A percentile compares a stretch with the other conserved stretches of the same genome.
Conservation (phyloP, 2,797 vertebrate genomes). For the Mus spretus region DNA sequence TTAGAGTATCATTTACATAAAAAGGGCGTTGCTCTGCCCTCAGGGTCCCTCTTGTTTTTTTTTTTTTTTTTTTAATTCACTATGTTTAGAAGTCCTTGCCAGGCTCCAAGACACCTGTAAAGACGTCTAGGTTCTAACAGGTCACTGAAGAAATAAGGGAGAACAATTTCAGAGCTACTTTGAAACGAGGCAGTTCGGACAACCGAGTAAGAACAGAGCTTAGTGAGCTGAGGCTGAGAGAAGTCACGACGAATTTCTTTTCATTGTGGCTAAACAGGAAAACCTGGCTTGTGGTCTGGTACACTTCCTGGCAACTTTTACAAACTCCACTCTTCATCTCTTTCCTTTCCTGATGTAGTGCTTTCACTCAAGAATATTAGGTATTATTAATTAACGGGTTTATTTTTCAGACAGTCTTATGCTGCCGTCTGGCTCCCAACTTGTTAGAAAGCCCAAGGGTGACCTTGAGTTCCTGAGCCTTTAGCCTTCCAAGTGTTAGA, state of each 20-base stretch:
- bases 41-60: neutral
- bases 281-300: neutral
- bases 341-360: slow-evolving; percentile 14
- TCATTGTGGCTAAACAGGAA: neutral
- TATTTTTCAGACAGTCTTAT: neutral
- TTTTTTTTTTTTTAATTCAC: neutral
- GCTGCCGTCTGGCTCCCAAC: neutral
- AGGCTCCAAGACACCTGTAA: neutral
- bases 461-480: neutral
- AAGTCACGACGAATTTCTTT: neutral
- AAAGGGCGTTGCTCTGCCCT: neutral
- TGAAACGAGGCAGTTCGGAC: neutral
- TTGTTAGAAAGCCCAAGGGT: neutral
- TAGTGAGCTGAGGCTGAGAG: neutral
- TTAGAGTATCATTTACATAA: neutral
- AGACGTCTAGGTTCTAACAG: neutral
- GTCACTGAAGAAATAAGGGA: neutral
- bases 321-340: neutral
- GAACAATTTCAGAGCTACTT: neutral
- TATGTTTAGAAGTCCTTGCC: neutral
- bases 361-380: neutral
- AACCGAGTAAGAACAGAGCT: slow-evolving; percentile 17
- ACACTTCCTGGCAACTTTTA: neutral
- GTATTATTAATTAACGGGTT: neutral
- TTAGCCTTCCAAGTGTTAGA: neutral